Evolutionary conservation across 2,888 invertebrate genomes (phyloP), one percentile per base, ranked within the genome.

Genomic region (Steinernema hermaphroditum): DNA sequence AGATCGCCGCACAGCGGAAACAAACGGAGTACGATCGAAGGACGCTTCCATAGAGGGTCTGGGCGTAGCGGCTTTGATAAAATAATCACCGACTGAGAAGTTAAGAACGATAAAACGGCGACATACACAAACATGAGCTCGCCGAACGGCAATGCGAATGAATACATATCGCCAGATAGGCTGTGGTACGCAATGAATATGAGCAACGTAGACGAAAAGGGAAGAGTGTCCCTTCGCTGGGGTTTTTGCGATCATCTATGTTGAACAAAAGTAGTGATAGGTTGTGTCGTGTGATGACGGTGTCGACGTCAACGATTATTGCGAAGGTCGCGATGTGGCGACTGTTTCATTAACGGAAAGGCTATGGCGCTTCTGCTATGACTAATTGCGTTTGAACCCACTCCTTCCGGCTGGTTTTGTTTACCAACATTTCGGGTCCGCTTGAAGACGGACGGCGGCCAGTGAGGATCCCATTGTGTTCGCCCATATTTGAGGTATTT

Each of bases 111-210:
- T 12, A 41, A 41, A 12, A 16, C 43, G 43, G 43, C 16, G 43
- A 41, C 8, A 16, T 16, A 41, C 43, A 41, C 43, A 41, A 41
- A 41, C 29, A 6, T 32, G 62, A 24, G 32, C 27, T 32, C 62
- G 14, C 12, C 22, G 22, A 54, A 54, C 54, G 22, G 29, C 16
- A 8, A 32, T 32, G 27, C 16, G 32, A 62, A 62, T 62, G 62
- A 32, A 62, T 29, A 62, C 27, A 62, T 62, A 62, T 62, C 16
- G 62, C 27, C 29, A 62, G 29, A 62, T 62, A 32, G 62, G 34
- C 4, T 4, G 62, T 32, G 12, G 12, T 62, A 16, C 62, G 12
- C 34, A 29, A 2, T 8, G 32, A 32, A 32, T 32, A 62, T 29
- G 62, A 62, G 62, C 62, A 54, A 24, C 32, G 32, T 27, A 19